Evolutionary conservation across 2,797 vertebrate species (phyloP).

Genomic region (Sebastes wilsoni): DNA sequence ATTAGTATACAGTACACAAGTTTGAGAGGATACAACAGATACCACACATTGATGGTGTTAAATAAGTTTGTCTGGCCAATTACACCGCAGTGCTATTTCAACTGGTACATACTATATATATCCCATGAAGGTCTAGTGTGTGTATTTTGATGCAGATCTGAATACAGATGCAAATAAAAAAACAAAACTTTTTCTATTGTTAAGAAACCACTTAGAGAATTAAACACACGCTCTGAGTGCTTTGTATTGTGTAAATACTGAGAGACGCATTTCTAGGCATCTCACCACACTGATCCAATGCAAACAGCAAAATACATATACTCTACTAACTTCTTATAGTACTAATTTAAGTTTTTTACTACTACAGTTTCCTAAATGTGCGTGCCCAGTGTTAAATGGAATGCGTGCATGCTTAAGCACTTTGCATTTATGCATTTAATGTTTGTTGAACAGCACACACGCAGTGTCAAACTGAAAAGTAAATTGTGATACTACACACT

Average conservation of each 20-base stretch:
- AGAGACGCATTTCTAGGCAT: not conserved
- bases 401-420: not conserved
- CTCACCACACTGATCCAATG: not conserved
- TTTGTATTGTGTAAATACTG: not conserved
- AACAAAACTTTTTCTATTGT: not conserved
- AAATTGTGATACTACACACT: constrained; percentile 6
- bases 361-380: not conserved
- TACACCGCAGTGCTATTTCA: not conserved
- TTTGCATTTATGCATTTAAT: constrained; percentile 9
- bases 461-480: not conserved
- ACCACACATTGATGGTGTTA: not conserved
- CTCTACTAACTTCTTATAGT: not conserved
- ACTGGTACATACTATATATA: not conserved
- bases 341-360: not conserved
- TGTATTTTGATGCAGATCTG: not conserved
- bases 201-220: not conserved
- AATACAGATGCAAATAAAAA: not conserved
- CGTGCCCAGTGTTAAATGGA: not conserved
- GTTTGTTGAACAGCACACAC: not conserved
- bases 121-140: not conserved
- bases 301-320: not conserved
- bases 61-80: not conserved
- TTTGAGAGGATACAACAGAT: not conserved
- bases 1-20: not conserved
- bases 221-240: not conserved